Conservation (phyloP, 2,888 invertebrate species). For the Agriopis leucophaearia region DNA sequence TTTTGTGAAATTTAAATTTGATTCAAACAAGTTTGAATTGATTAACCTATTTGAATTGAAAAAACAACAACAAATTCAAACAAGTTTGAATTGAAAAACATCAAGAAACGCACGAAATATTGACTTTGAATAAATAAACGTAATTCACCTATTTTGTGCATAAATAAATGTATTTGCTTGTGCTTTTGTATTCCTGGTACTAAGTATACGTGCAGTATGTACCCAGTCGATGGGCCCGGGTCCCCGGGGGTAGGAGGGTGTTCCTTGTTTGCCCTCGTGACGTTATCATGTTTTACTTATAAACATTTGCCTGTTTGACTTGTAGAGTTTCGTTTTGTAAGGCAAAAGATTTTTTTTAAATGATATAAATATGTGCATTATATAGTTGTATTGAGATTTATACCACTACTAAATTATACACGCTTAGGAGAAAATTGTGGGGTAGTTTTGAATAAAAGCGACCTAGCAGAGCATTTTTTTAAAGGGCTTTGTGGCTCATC, state of each 20-base stretch:
- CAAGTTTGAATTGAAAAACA: too few relatives aligned
- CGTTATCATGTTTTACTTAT: slow-evolving; percentile 50
- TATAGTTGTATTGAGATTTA: neutral
- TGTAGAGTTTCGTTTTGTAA: slow-evolving; percentile 16
- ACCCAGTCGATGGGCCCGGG: slow-evolving; percentile 9
- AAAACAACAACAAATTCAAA: too few relatives aligned
- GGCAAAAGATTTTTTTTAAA: slow-evolving; percentile 3
- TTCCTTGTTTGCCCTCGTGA: slow-evolving; percentile 45
- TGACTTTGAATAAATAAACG: too few relatives aligned
- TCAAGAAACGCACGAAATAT: too few relatives aligned
- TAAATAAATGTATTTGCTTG: slow-evolving; percentile 18
- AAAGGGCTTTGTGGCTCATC: too few relatives aligned
- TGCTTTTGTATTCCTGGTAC: slow-evolving; percentile 10
- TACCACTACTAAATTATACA: too few relatives aligned
- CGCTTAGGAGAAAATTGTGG: neutral
- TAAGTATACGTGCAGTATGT: slow-evolving; percentile 15
- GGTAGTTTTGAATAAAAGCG: neutral
- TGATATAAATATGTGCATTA: too few relatives aligned
- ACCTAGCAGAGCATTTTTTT: too few relatives aligned
- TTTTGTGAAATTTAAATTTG: too few relatives aligned
- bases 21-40: too few relatives aligned
- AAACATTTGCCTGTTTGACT: slow-evolving; percentile 45
- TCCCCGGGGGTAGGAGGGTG: slow-evolving; percentile 34
- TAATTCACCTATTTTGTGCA: neutral
- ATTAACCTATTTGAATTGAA: too few relatives aligned